Evolutionary conservation across 2,113 vertebrate species (phyloP).

Genomic region (Notiomystis cincta): DNA sequence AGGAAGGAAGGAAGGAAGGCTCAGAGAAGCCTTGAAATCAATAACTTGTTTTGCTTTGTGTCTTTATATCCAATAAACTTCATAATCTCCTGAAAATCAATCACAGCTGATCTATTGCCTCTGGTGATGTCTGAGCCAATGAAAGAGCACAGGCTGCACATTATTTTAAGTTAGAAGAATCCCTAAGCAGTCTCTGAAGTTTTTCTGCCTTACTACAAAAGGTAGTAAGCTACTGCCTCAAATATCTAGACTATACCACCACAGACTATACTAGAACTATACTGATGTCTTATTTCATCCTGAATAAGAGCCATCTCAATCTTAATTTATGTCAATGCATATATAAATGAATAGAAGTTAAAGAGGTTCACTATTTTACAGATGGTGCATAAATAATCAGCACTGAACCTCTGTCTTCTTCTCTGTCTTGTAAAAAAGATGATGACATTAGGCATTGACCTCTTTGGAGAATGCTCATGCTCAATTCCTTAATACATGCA

Average conservation of each 20-base stretch:
- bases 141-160: neutral
- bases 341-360: neutral
- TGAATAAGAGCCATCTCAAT: neutral
- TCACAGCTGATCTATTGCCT: neutral
- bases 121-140: neutral
- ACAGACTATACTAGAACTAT: neutral
- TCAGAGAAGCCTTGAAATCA: neutral
- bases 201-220: neutral
- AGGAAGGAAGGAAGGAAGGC: neutral
- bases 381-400: neutral
- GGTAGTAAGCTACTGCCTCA: neutral
- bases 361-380: neutral
- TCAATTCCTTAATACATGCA: neutral
- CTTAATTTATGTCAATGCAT: neutral
- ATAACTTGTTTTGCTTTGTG: neutral
- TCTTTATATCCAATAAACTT: neutral
- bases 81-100: neutral
- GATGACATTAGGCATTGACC: neutral
- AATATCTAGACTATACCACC: neutral
- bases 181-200: neutral
- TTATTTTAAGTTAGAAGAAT: neutral
- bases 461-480: neutral
- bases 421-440: neutral
- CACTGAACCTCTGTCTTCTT: neutral
- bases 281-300: neutral